phyloP scores from a whole-genome alignment of 2,797 vertebrate species.

The Notolabrus celidotus region DNA sequence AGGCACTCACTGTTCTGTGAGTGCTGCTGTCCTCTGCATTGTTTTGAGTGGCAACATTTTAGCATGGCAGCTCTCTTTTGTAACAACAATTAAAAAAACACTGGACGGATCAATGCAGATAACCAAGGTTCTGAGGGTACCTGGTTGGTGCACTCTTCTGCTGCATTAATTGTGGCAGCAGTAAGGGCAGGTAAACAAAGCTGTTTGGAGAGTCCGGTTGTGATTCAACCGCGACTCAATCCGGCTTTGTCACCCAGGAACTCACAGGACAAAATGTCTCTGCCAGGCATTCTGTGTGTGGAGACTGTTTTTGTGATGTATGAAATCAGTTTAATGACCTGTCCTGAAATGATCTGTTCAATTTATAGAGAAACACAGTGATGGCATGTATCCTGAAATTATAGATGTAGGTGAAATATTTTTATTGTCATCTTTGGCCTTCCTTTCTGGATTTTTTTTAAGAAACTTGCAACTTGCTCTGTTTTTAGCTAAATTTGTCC shows the following conservation, averaged over 20 bases:
- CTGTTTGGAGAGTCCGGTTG: conserved; percentile 69
- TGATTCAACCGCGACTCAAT: conserved; percentile 69
- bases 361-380: not conserved
- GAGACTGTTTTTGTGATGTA: conserved; percentile 41
- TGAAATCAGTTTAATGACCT: conserved; percentile 41
- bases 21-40: conserved; percentile 49
- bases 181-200: conserved; percentile 81
- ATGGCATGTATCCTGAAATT: not conserved
- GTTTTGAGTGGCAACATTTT: conserved; percentile 68
- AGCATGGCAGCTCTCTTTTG: conserved; percentile 66
- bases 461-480: not conserved
- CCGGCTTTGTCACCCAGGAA: conserved; percentile 53
- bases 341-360: conserved; percentile 22
- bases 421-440: not conserved
- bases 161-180: conserved; percentile 73
- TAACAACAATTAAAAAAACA: conserved; percentile 62
- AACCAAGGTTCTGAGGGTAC: conserved; percentile 66
- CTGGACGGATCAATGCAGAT: conserved; percentile 68
- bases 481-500: not conserved
- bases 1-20: conserved; percentile 31
- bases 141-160: conserved; percentile 67
- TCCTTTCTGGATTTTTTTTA: not conserved
- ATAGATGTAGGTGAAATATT: not conserved
- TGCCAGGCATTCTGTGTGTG: conserved; percentile 52
- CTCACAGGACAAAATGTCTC: conserved; percentile 57